phyloP scores from a whole-genome alignment of 2,113 vertebrate genomes.

The Conger conger region DNA sequence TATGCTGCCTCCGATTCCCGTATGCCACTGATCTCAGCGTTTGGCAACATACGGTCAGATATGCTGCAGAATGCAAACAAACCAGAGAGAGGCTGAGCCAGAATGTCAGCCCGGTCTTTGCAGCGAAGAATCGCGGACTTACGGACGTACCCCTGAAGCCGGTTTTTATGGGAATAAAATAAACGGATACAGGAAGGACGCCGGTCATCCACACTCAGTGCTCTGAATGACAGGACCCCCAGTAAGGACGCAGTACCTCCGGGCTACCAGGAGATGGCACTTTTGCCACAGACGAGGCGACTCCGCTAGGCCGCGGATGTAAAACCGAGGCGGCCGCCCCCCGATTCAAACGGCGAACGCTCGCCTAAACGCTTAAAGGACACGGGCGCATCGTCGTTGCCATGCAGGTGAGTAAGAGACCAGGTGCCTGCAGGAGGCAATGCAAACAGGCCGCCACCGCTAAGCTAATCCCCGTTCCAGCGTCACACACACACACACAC shows the following conservation, averaged over 20 bases:
- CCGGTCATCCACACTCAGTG: slow-evolving; percentile 50
- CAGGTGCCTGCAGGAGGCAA: slow-evolving; percentile 12
- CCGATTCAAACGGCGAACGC: slow-evolving; percentile 40
- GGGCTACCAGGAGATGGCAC: slow-evolving; percentile 71
- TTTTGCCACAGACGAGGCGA: slow-evolving; percentile 64
- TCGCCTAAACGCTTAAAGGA: slow-evolving; percentile 33
- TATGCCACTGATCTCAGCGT: slow-evolving; percentile 63
- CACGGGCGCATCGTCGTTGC: slow-evolving; percentile 27
- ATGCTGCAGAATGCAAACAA: slow-evolving; percentile 71
- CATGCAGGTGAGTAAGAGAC: slow-evolving; percentile 35
- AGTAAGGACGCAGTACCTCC: slow-evolving; percentile 42
- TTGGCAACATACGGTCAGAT: slow-evolving; percentile 64
- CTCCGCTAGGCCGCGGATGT: neutral
- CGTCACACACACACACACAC: slow-evolving; percentile 5
- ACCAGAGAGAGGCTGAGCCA: slow-evolving; percentile 33
- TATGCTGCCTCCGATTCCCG: slow-evolving; percentile 63
- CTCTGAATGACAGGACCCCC: neutral
- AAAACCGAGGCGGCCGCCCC: neutral
- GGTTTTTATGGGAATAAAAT: slow-evolving; percentile 48
- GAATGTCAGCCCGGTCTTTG: slow-evolving; percentile 60
- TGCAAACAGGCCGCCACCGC: slow-evolving; percentile 32
- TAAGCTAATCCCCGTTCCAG: slow-evolving; percentile 34
- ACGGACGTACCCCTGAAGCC: slow-evolving; percentile 63
- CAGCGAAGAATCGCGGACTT: slow-evolving; percentile 55
- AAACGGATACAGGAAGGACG: neutral